Percentiles rank a stretch among this genome's conserved stretches.
These are phyloP conservation scores for Empidonax traillii DNA, from an alignment of 2,113 vertebrate species.

Conservation along the genomic window DNA sequence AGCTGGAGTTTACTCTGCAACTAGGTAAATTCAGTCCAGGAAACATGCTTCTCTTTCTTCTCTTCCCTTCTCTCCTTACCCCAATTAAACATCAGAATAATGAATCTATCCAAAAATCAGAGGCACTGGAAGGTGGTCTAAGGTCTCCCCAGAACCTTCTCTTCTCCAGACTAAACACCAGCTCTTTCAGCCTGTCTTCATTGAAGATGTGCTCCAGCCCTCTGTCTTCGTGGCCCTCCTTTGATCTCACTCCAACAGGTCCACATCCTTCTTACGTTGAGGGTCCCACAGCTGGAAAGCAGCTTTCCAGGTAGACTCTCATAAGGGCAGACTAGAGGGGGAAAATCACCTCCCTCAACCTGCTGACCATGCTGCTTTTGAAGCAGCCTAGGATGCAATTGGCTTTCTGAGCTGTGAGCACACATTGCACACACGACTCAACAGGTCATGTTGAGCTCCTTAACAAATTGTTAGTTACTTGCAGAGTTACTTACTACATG, in stretches of 20 bases:
- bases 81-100: neutral
- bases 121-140: neutral
- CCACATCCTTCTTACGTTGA: fast-evolving
- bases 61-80: neutral
- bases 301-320: fast-evolving
- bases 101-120: neutral
- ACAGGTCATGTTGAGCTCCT: neutral
- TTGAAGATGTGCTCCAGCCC: neutral
- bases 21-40: neutral
- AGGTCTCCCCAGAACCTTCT: neutral
- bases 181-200: neutral
- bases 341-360: neutral
- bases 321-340: fast-evolving
- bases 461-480: neutral
- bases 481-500: neutral
- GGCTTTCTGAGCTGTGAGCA: neutral
- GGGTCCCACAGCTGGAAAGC: fast-evolving
- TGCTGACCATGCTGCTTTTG: neutral
- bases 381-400: fast-evolving
- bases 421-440: no score
- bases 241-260: fast-evolving
- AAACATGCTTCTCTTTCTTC: neutral
- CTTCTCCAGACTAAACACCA: neutral
- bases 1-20: neutral
- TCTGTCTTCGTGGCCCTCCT: neutral